Conservation (phyloP, 2,113 vertebrate species). For the Picathartes gymnocephalus region DNA sequence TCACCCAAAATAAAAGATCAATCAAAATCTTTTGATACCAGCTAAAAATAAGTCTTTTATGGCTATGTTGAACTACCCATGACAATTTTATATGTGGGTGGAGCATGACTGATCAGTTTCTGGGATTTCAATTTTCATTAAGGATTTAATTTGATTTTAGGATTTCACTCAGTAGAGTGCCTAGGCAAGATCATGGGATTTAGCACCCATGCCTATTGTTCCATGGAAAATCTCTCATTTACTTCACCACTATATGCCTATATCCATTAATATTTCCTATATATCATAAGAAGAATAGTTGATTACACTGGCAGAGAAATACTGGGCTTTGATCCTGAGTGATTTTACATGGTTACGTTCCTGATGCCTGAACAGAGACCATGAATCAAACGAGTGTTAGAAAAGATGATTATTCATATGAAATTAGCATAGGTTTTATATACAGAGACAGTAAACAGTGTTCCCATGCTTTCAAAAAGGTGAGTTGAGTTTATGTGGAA, state of each 20-base stretch:
- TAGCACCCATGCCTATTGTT: neutral
- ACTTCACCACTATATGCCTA: neutral
- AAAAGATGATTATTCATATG: neutral
- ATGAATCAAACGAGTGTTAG: neutral
- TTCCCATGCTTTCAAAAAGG: neutral
- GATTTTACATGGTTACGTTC: neutral
- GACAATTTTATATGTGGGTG: neutral
- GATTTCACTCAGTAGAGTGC: neutral
- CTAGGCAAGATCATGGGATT: neutral
- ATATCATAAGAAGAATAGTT: neutral
- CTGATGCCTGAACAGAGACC: neutral
- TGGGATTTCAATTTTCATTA: neutral
- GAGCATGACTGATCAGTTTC: neutral
- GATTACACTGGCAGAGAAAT: neutral
- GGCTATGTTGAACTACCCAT: neutral
- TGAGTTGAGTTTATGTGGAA: neutral
- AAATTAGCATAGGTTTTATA: neutral
- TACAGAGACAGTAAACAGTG: neutral
- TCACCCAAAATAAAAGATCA: neutral
- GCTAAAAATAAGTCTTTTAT: neutral
- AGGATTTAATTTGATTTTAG: neutral
- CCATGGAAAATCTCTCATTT: neutral
- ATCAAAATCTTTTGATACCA: neutral
- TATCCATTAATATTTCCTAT: neutral
- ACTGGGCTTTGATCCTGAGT: neutral